These are phyloP conservation scores for Tachyglossus aculeatus DNA, from an alignment of 2,797 vertebrate genomes.

Conservation along the genomic window DNA sequence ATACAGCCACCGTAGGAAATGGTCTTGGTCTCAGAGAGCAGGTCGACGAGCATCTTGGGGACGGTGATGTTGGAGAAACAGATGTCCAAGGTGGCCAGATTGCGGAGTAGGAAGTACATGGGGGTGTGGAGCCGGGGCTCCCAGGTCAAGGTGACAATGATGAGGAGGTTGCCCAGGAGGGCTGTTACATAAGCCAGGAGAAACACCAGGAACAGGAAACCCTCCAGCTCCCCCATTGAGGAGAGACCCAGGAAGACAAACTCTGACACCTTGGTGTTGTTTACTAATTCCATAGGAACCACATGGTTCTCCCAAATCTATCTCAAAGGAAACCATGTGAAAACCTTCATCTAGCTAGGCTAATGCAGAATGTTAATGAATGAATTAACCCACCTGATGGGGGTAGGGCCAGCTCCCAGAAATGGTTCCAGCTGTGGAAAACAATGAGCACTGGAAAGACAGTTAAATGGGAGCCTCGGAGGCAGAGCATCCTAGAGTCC, in stretches of 20 bases:
- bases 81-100: slow-evolving; percentile 22
- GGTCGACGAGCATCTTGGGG: slow-evolving; percentile 26
- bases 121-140: slow-evolving; percentile 6
- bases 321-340: too few species aligned
- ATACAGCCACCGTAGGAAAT: slow-evolving; percentile 13
- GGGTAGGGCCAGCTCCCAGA: too few species aligned
- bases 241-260: slow-evolving; percentile 14
- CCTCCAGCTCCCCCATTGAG: neutral
- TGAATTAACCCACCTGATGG: too few species aligned
- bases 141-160: slow-evolving; percentile 10
- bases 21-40: slow-evolving; percentile 11
- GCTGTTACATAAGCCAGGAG: slow-evolving; percentile 13
- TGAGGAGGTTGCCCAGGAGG: slow-evolving; percentile 12
- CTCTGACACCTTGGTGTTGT: neutral
- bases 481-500: too few species aligned
- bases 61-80: slow-evolving; percentile 6
- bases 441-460: too few species aligned
- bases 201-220: slow-evolving; percentile 15
- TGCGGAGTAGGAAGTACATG: slow-evolving; percentile 24
- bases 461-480: too few species aligned
- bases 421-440: too few species aligned
- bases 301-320: too few species aligned
- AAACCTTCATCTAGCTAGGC: too few species aligned
- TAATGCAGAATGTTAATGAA: too few species aligned
- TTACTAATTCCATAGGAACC: too few species aligned